Evolutionary conservation across 2,797 vertebrate species (phyloP).

Genomic region (Petrocephalus schoutedeni): DNA sequence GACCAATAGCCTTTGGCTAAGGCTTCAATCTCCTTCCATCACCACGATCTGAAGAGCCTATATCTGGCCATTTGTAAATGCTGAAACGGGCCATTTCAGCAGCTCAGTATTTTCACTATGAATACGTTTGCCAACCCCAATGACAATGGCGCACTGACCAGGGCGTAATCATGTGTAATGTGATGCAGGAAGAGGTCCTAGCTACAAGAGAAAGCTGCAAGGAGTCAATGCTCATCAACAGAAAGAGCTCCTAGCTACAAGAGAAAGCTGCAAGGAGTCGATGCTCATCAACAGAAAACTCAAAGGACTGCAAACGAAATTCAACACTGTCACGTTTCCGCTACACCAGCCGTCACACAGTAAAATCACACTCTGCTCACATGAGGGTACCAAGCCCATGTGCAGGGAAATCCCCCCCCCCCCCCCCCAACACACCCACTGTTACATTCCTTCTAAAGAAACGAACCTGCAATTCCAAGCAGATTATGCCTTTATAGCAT

Average conservation of each 20-base stretch:
- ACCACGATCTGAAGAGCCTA: not conserved
- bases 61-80: not conserved
- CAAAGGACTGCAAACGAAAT: not conserved
- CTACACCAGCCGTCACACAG: not conserved
- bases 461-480: not conserved
- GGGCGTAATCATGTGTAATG: not conserved
- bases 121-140: not conserved
- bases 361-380: not conserved
- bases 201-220: not conserved
- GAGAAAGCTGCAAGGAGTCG: not conserved
- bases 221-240: no score
- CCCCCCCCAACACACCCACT: not conserved
- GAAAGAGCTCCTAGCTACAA: not conserved
- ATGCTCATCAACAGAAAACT: not conserved
- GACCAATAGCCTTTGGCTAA: not conserved
- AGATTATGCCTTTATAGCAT: not conserved
- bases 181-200: not conserved
- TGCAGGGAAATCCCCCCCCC: not conserved
- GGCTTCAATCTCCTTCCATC: not conserved
- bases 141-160: not conserved
- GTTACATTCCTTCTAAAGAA: not conserved
- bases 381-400: not conserved
- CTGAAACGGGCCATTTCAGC: not conserved
- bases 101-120: not conserved
- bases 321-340: not conserved